A percentile compares a stretch with the other conserved stretches of the same genome.
Evolutionary conservation across 2,888 invertebrate species (phyloP).

Genomic region (Pachydiplax longipennis): DNA sequence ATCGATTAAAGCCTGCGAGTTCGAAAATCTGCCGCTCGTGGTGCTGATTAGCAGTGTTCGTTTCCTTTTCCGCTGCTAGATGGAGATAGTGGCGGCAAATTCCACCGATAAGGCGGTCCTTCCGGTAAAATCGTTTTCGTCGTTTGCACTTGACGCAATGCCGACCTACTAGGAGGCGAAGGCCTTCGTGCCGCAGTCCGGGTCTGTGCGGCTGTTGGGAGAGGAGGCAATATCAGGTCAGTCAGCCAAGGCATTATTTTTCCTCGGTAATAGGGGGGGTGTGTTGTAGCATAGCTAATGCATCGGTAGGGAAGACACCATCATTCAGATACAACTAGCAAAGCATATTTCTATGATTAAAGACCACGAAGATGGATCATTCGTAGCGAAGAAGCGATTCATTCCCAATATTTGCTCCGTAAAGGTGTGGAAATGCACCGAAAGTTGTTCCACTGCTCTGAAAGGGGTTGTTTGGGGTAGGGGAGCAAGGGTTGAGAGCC

Average conservation of each 20-base stretch:
- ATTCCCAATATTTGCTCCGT: too few species aligned
- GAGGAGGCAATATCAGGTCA: constrained; percentile 17
- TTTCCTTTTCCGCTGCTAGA: background rate
- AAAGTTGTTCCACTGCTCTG: too few species aligned
- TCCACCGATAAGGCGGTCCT: background rate
- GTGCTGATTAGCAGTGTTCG: background rate
- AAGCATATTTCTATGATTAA: too few species aligned
- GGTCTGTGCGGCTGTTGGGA: constrained; percentile 13
- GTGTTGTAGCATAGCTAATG: too few species aligned
- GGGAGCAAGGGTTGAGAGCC: too few species aligned
- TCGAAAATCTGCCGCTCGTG: background rate
- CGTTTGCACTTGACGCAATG: background rate
- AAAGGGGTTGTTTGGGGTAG: too few species aligned
- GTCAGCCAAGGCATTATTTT: background rate
- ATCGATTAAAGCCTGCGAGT: background rate
- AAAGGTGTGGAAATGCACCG: too few species aligned
- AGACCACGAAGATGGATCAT: too few species aligned
- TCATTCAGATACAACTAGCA: too few species aligned
- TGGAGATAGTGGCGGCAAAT: background rate
- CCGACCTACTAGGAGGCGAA: background rate
- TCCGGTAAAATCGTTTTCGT: background rate
- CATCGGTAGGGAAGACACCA: too few species aligned
- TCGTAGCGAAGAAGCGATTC: too few species aligned
- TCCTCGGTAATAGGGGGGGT: too few species aligned
- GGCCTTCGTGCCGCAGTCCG: background rate